phyloP scores from a whole-genome alignment of 2,888 invertebrate species.

The Tuberolachnus salignus region DNA sequence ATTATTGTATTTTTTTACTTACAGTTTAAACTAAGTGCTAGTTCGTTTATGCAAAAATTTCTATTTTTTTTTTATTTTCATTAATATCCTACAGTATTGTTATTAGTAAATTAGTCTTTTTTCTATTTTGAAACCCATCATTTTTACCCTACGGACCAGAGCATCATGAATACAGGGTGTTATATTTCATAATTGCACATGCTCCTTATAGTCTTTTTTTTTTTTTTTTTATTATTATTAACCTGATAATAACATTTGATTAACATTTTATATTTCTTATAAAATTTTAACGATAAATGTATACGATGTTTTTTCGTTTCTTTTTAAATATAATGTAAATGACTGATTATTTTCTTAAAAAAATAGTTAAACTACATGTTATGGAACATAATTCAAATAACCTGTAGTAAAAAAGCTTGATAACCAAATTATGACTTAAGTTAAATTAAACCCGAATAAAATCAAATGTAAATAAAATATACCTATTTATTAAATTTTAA shows the following conservation, averaged over 20 bases:
- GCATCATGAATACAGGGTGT: conserved; percentile 44
- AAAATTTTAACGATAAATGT: neutral
- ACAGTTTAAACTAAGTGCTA: too few relatives aligned
- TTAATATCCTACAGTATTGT: neutral
- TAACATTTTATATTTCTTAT: neutral
- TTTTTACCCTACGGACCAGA: neutral
- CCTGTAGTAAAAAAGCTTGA: neutral
- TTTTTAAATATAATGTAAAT: conserved; percentile 9
- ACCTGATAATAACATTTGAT: neutral
- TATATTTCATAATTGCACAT: conserved; percentile 23
- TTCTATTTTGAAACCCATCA: neutral
- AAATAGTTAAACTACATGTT: neutral
- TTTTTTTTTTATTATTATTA: neutral
- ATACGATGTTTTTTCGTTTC: conserved; percentile 6
- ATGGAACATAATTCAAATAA: neutral
- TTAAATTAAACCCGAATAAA: conserved; percentile 13
- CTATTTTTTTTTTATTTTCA: neutral
- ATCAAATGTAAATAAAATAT: conserved; percentile 19
- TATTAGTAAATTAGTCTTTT: too few relatives aligned
- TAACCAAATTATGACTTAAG: neutral
- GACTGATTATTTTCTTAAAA: conserved; percentile 36
- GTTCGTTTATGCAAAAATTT: neutral
- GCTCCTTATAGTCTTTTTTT: neutral
- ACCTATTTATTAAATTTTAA: neutral
- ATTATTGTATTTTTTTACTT: conserved; percentile 5